Percentiles rank a stretch among this genome's conserved stretches.
Conservation (phyloP, 2,797 vertebrate species). For the Momotus momota region DNA sequence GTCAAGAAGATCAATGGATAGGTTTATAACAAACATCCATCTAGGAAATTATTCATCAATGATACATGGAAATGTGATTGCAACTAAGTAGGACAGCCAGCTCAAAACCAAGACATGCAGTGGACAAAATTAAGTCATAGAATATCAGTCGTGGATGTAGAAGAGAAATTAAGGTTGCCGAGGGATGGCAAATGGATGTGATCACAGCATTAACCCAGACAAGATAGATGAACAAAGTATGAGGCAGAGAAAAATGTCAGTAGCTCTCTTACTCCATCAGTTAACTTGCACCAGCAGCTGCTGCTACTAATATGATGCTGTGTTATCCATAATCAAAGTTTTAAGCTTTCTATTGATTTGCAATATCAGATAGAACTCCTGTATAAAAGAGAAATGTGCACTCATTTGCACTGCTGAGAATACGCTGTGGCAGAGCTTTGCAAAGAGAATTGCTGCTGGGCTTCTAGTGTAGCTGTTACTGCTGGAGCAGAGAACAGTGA, state of each 20-base stretch:
- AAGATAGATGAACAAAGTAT: slow-evolving; percentile 24
- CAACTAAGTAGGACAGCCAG: slow-evolving; percentile 28
- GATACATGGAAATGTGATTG: slow-evolving; percentile 34
- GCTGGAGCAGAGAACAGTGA: not conserved
- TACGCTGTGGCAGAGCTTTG: not conserved
- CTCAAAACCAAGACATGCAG: slow-evolving; percentile 31
- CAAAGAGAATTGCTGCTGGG: slow-evolving; percentile 27
- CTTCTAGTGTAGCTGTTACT: not conserved
- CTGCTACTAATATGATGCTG: not conserved
- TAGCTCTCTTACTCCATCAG: not conserved
- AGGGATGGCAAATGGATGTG: slow-evolving; percentile 28
- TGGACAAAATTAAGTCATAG: slow-evolving; percentile 62
- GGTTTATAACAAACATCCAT: slow-evolving; percentile 62
- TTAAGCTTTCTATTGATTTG: slow-evolving; percentile 29
- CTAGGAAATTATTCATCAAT: slow-evolving; percentile 49
- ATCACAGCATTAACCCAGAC: slow-evolving; percentile 36
- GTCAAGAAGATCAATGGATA: slow-evolving; percentile 56
- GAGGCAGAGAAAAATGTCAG: slow-evolving; percentile 36
- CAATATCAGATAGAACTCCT: not conserved
- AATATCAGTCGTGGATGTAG: not conserved
- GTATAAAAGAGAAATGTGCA: slow-evolving; percentile 13
- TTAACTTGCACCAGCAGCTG: not conserved
- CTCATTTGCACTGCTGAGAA: slow-evolving; percentile 17
- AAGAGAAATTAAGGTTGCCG: slow-evolving; percentile 58
- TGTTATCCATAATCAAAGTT: slow-evolving; percentile 41